These are phyloP conservation scores for Mythimna loreyi DNA, from an alignment of 2,888 invertebrate species.

Conservation along the genomic window DNA sequence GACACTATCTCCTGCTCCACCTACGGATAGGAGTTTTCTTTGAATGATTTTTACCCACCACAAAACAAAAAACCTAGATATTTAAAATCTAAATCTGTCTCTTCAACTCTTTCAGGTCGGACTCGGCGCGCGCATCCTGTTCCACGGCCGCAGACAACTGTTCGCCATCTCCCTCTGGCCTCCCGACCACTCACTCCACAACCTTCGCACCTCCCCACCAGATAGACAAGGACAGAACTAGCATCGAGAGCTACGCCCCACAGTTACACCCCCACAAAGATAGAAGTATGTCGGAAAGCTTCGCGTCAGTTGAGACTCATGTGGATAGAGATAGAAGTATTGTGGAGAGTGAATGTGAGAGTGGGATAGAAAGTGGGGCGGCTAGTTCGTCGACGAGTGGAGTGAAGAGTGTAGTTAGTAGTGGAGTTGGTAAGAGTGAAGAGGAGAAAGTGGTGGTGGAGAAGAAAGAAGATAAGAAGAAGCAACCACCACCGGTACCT, in stretches of 20 bases:
- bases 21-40: too few relatives aligned
- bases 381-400: constrained; percentile 50
- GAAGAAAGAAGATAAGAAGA: constrained; percentile 50
- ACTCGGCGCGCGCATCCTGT: constrained; percentile 68
- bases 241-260: constrained; percentile 46
- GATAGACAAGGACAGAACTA: constrained; percentile 58
- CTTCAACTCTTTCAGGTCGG: constrained; percentile 46
- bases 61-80: too few relatives aligned
- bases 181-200: constrained; percentile 42
- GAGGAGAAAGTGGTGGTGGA: constrained; percentile 19
- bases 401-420: constrained; percentile 38
- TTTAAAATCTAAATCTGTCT: too few relatives aligned
- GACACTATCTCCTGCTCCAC: too few relatives aligned
- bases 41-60: too few relatives aligned
- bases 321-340: constrained; percentile 48
- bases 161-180: constrained; percentile 48
- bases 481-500: constrained; percentile 74
- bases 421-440: constrained; percentile 34
- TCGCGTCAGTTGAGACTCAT: constrained; percentile 49
- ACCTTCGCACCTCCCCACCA: constrained; percentile 42
- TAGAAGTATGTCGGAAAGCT: constrained; percentile 38
- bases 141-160: constrained; percentile 65
- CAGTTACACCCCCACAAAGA: constrained; percentile 33
- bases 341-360: constrained; percentile 41
- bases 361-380: constrained; percentile 50